These are phyloP conservation scores for Polyommatus iphigenia DNA, from an alignment of 2,888 invertebrate species.

Conservation along the genomic window DNA sequence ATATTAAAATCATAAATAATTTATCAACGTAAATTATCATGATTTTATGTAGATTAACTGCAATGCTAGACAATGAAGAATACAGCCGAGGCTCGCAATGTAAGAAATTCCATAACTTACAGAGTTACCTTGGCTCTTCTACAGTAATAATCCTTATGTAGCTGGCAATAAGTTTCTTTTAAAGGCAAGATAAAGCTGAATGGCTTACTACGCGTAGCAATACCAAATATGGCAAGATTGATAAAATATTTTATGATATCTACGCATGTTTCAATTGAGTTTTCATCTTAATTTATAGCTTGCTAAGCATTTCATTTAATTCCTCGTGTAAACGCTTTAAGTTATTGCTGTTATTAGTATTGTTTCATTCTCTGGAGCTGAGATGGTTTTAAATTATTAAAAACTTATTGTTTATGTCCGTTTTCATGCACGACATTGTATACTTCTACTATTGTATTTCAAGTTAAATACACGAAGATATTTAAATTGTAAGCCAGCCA, in stretches of 20 bases:
- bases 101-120: neutral
- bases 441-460: too few species aligned
- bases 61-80: neutral
- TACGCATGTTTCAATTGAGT: constrained; percentile 31
- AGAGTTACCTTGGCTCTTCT: neutral
- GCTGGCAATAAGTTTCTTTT: neutral
- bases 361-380: neutral
- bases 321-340: neutral
- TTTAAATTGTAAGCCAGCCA: too few species aligned
- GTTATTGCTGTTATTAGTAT: neutral
- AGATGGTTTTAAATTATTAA: neutral
- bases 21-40: too few species aligned
- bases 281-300: constrained; percentile 31
- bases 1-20: too few species aligned
- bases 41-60: too few species aligned
- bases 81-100: neutral
- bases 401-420: too few species aligned
- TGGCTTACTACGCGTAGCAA: constrained; percentile 49
- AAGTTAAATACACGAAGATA: too few species aligned
- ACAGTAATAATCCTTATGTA: neutral
- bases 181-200: neutral
- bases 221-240: constrained; percentile 42
- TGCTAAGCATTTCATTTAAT: neutral
- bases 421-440: too few species aligned
- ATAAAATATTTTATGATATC: constrained; percentile 44